A percentile compares a stretch with the other conserved stretches of the same genome.
Conservation (phyloP, 2,888 invertebrate genomes). For the Ceramica pisi region DNA sequence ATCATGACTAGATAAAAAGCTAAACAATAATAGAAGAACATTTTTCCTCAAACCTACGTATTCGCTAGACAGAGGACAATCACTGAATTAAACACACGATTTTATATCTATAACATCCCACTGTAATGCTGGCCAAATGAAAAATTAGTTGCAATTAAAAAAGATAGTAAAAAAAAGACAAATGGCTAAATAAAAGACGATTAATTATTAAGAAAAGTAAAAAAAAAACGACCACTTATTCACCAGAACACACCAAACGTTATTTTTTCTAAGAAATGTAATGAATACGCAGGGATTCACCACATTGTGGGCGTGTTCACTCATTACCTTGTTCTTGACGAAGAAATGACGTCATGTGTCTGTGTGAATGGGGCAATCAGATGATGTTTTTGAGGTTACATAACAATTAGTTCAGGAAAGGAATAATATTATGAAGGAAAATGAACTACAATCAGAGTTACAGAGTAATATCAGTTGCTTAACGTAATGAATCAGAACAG, state of each 20-base stretch:
- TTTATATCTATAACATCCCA: neutral
- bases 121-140: neutral
- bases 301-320: slow-evolving; percentile 40
- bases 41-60: slow-evolving; percentile 12
- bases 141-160: neutral
- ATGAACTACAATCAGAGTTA: neutral
- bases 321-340: slow-evolving; percentile 24
- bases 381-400: neutral
- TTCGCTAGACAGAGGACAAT: neutral
- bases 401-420: neutral
- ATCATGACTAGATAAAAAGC: neutral
- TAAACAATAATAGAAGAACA: neutral
- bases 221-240: slow-evolving; percentile 4
- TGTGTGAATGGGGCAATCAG: slow-evolving; percentile 23
- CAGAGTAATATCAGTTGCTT: no score
- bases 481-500: neutral
- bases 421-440: neutral
- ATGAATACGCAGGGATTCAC: slow-evolving; percentile 43
- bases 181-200: no score
- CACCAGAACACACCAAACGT: neutral
- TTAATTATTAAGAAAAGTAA: no score
- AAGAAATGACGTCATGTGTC: slow-evolving; percentile 10
- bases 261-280: slow-evolving; percentile 33
- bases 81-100: neutral
- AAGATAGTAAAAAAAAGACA: neutral